Base-by-base conservation (phyloP, 2,113 vertebrate species). In the Myxocyprinus asiaticus region DNA sequence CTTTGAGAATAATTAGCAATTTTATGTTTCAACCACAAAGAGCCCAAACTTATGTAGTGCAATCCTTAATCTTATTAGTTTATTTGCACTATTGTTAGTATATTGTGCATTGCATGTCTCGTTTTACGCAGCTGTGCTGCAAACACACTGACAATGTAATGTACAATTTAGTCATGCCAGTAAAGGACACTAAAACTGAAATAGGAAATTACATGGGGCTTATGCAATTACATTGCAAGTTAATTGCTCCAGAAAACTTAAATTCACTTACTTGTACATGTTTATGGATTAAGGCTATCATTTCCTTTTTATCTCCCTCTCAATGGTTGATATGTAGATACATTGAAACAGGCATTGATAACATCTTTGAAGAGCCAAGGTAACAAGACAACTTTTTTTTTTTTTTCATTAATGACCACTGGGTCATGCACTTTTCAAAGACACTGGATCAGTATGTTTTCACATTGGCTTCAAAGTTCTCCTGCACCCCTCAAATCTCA, bases 301-400 rank as follows among this genome's bases (percentile, higher is more conserved):
- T 44, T 59, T n/a, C 17, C 48, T 63, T 61, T 64, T 58, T 71
- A 64, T 76, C 17, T 67, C 42, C 67, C 73, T 73, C 64, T 73
- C 50, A 75, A 77, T 55, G 67, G 50, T 5, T 48, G 42, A 83
- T 44, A 22, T 61, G 4, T 82, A 86, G 82, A 71, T 77, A 55
- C 72, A 72, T 44, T 79, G 81, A 86, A 58, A 77, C 43, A 8
- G 79, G 77, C 65, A 79, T 81, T 82, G 83, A 82, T 79, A 75
- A 48, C 75, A n/a, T 82, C 81, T 50, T 84, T 47, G 56, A 77
- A 47, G 66, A 86, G 44, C 75, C 51, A 79, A 86, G 87, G 84
- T 86, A 86, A 86, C 8, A 50, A 33, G 22, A 33, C 22, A 33
- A 33, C 22, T 33, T 33, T 33, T 33, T 33, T 33, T 33, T 33